Conservation (phyloP, 2,888 invertebrate genomes). For the Hypomecis atomaria region DNA sequence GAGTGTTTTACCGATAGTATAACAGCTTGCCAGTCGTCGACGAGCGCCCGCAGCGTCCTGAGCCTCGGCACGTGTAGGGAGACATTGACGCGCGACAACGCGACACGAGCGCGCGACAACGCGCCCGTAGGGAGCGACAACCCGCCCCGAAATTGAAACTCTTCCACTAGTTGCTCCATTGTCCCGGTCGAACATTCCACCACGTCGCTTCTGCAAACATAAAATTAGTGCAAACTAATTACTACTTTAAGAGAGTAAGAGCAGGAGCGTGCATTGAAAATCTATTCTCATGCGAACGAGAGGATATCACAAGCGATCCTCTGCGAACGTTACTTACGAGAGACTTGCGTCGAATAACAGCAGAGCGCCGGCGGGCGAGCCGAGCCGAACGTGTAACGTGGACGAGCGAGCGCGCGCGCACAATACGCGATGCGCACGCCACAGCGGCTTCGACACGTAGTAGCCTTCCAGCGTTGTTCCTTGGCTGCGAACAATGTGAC, state of each 20-base stretch:
- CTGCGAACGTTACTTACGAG: constrained; percentile 39
- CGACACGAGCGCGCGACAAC: constrained; percentile 48
- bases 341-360: constrained; percentile 65
- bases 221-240: neutral
- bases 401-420: constrained; percentile 48
- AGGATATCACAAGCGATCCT: too few relatives aligned
- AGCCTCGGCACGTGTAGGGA: constrained; percentile 62
- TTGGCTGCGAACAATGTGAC: constrained; percentile 42
- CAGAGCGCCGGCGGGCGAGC: constrained; percentile 54
- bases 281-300: too few relatives aligned
- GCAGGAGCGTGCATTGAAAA: too few relatives aligned
- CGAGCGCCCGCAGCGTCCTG: constrained; percentile 60
- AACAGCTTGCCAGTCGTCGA: constrained; percentile 57
- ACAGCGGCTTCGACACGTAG: constrained; percentile 69
- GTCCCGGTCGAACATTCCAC: constrained; percentile 67
- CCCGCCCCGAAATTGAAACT: constrained; percentile 56
- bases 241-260: too few relatives aligned
- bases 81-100: constrained; percentile 51
- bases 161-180: constrained; percentile 61
- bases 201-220: constrained; percentile 67
- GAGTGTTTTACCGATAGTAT: constrained; percentile 48
- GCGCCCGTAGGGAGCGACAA: constrained; percentile 40
- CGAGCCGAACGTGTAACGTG: constrained; percentile 48
- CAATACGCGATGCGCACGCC: constrained; percentile 67
- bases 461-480: constrained; percentile 62